Evolutionary conservation across 2,888 invertebrate genomes (phyloP), one percentile per base, ranked within the genome.

Genomic region (Tridacna crocea): DNA sequence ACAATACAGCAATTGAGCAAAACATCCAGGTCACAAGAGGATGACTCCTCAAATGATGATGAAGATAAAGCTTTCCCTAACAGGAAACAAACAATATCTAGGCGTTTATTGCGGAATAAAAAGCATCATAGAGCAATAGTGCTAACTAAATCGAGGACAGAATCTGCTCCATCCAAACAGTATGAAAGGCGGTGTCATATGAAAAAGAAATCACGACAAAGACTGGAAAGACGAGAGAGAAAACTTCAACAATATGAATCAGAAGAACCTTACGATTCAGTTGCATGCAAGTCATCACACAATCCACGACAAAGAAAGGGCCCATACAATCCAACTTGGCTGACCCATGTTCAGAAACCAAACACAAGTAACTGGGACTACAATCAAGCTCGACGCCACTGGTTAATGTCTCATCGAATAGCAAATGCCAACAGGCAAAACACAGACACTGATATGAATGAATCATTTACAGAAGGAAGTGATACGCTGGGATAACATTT

Each of bases 331-430:
- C 70, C 70, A 6, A 24, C 70, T 24, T 70, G 70, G 51, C 15
- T 6, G 51, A 70, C n/a, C 8, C 70, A 70, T 22, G 12, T 51
- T 48, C 70, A 70, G 24, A 48, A 15, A 17, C 70, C 70, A 8
- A n/a, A 1, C 12, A 48, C 70, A 47, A 68, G 46, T 51, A 24
- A 17, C 22, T 70, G 48, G 51, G 70, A 70, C 51, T 70, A 70
- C 51, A 70, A 70, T 48, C 70, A 70, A 51, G 70, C 70, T n/a
- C n/a, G 70, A 17, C 70, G 70, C 17, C 70, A 70, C 48, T 70
- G 70, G 70, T 13, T 70, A 36, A 51, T 48, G 70, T 70, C 70
- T n/a, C 70, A 70, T 17, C 19, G 22, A 48, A 22, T 48, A 24
- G 70, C 51, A 24, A 26, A 70, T 22, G 47, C 19, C 1, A 24